Base-by-base conservation (phyloP, 2,888 invertebrate species). In the Cheiracanthium punctorium region DNA sequence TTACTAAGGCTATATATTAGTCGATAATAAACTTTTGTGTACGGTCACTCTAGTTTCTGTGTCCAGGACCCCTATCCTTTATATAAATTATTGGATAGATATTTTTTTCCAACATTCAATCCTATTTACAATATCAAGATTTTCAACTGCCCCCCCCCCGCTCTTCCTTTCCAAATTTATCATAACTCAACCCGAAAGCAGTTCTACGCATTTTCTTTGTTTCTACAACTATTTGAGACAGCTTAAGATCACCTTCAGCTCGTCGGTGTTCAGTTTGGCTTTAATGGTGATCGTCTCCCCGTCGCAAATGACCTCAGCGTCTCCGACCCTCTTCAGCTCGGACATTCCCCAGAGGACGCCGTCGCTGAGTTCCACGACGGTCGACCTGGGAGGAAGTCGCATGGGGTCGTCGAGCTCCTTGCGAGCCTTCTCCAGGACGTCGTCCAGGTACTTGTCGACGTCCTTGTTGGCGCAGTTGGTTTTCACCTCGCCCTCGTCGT, bases 171-270 rank as follows among this genome's bases (percentile, higher is more conserved):
- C n/a, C n/a, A n/a, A n/a, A n/a, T n/a, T n/a, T n/a, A n/a, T n/a
- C n/a, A n/a, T n/a, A n/a, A n/a, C n/a, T n/a, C n/a, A n/a, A n/a
- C n/a, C n/a, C n/a, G n/a, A n/a, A n/a, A n/a, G n/a, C n/a, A n/a
- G n/a, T n/a, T n/a, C n/a, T n/a, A n/a, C n/a, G n/a, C n/a, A n/a
- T n/a, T n/a, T n/a, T n/a, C n/a, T n/a, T n/a, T n/a, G n/a, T n/a
- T n/a, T n/a, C n/a, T n/a, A n/a, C n/a, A n/a, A n/a, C n/a, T n/a
- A n/a, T n/a, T n/a, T n/a, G n/a, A n/a, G n/a, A n/a, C n/a, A n/a
- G n/a, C n/a, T n/a, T n/a, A n/a, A n/a, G n/a, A 58, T 32, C 70
- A 86, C 85, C 80, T 86, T 86, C 10, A 86, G 24, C 48, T 86
- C 85, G 10, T 86, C 85, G 2, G 65, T 41, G 17, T 75, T 80